These are phyloP conservation scores for Rugalucina vietnamica DNA, from an alignment of 2,888 invertebrate species.

Conservation along the genomic window DNA sequence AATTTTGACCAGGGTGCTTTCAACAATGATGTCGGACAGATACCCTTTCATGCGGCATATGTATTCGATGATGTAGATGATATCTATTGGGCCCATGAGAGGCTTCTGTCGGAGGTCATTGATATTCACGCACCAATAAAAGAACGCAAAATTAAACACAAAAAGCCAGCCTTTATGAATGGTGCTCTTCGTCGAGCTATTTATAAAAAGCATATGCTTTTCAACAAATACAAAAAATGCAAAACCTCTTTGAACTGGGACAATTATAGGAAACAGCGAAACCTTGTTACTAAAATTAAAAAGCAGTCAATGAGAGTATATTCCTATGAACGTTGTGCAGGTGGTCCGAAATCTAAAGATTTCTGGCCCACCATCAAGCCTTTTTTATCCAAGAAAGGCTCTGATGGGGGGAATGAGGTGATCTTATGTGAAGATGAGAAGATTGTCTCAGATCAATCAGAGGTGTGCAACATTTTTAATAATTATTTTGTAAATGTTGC, in stretches of 20 bases:
- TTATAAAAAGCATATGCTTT: slow-evolving; percentile 35
- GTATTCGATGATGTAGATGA: neutral
- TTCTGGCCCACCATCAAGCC: neutral
- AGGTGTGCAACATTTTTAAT: too few species aligned
- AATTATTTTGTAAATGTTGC: neutral
- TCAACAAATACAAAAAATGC: slow-evolving; percentile 10
- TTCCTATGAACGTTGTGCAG: neutral
- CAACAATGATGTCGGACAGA: too few species aligned
- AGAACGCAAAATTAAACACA: neutral
- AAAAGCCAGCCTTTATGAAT: slow-evolving; percentile 32
- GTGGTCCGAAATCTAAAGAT: neutral
- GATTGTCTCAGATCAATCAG: neutral
- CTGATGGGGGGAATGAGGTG: neutral
- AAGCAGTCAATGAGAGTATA: neutral
- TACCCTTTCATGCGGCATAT: neutral
- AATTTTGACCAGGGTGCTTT: neutral
- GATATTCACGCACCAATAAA: slow-evolving; percentile 36
- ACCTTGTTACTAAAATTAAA: slow-evolving; percentile 22
- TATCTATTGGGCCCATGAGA: neutral
- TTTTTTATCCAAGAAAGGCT: neutral
- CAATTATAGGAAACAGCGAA: slow-evolving; percentile 27
- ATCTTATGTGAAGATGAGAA: neutral
- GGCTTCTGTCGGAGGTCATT: slow-evolving; percentile 1
- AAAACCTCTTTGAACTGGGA: slow-evolving; percentile 15
- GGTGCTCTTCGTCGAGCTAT: slow-evolving; percentile 20